These are phyloP conservation scores for Pedicia rivosa DNA, from an alignment of 2,888 invertebrate species.

Conservation along the genomic window DNA sequence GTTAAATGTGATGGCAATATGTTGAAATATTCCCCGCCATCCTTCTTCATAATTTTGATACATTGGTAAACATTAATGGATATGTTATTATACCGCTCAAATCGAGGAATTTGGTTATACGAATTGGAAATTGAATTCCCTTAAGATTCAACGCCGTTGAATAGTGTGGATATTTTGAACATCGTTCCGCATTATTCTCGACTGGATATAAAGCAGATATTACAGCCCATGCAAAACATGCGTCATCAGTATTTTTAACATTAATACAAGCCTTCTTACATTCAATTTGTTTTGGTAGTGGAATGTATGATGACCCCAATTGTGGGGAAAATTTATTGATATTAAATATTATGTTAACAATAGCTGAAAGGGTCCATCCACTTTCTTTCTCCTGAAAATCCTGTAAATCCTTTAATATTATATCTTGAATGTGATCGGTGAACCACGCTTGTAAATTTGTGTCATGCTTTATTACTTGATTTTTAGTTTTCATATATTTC, in stretches of 20 bases:
- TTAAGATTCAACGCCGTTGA: slow-evolving; percentile 10
- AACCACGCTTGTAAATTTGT: slow-evolving; percentile 4
- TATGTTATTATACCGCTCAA: slow-evolving; percentile 9
- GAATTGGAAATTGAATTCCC: slow-evolving; percentile 13
- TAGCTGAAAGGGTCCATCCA: slow-evolving; percentile 14
- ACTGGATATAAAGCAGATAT: slow-evolving; percentile 13
- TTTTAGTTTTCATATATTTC: too few species aligned
- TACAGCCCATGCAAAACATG: slow-evolving; percentile 15
- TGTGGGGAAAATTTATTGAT: slow-evolving; percentile 13
- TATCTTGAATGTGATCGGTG: slow-evolving; percentile 3
- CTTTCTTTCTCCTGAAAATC: slow-evolving; percentile 15
- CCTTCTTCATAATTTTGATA: too few species aligned
- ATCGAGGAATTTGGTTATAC: slow-evolving; percentile 11
- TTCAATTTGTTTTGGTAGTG: slow-evolving; percentile 11
- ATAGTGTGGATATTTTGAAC: slow-evolving; percentile 11
- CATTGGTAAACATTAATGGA: slow-evolving; percentile 12
- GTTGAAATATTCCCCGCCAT: too few species aligned
- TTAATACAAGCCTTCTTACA: slow-evolving; percentile 14
- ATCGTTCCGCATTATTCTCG: slow-evolving; percentile 8
- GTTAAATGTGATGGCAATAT: background rate
- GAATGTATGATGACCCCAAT: slow-evolving; percentile 11
- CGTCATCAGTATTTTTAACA: slow-evolving; percentile 13
- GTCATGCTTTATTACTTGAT: too few species aligned
- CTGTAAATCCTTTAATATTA: slow-evolving; percentile 10
- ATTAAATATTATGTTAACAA: slow-evolving; percentile 9